phyloP scores from a whole-genome alignment of 2,797 vertebrate species.

The Cirrhinus molitorella region DNA sequence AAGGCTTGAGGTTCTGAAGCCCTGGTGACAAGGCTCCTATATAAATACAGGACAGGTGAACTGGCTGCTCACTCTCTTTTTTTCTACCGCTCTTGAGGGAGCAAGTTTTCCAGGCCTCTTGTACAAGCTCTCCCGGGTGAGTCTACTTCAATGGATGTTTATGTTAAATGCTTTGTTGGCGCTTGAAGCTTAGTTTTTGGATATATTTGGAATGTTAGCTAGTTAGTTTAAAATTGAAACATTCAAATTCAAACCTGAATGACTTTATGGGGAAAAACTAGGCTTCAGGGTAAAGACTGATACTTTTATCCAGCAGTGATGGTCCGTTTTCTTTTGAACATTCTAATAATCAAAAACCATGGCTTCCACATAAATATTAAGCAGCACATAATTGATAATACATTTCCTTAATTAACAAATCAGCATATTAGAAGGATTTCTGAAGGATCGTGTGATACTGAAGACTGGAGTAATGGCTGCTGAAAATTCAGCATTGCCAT shows the following conservation, averaged over 20 bases:
- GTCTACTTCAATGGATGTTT: conserved; percentile 46
- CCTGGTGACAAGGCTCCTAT: conserved; percentile 37
- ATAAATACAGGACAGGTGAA: conserved; percentile 69
- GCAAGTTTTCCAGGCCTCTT: conserved; percentile 58
- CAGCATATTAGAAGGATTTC: not conserved
- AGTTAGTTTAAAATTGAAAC: not conserved
- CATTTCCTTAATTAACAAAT: not conserved
- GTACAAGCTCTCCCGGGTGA: conserved; percentile 65
- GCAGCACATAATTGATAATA: not conserved
- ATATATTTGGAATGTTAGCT: not conserved
- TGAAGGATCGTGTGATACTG: not conserved
- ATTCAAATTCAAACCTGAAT: not conserved
- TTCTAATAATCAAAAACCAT: no score
- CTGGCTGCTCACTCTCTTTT: conserved; percentile 38
- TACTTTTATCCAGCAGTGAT: not conserved
- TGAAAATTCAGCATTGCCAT: not conserved
- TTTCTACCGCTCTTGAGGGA: conserved; percentile 62
- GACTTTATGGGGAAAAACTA: not conserved
- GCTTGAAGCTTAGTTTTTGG: not conserved
- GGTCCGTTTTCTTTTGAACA: no score
- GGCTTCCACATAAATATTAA: no score
- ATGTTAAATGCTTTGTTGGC: conserved; percentile 32
- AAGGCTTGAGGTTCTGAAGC: conserved; percentile 63
- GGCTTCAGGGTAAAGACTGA: not conserved
- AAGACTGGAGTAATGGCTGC: not conserved